These are phyloP conservation scores for Lethocerus indicus DNA, from an alignment of 1,140 invertebrate species.

Conservation along the genomic window DNA sequence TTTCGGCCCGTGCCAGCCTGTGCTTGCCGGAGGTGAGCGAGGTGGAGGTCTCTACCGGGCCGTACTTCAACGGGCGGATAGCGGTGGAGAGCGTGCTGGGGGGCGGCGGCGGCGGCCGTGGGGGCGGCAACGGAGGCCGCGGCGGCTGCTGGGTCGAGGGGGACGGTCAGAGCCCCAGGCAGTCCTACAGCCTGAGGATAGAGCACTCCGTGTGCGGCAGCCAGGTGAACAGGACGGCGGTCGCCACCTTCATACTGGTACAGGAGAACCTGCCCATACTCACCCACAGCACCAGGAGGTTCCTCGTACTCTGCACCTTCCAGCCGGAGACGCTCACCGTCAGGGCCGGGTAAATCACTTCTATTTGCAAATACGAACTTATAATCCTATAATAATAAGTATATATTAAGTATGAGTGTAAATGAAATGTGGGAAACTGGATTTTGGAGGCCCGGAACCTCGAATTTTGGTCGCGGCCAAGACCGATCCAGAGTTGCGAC, in stretches of 20 bases:
- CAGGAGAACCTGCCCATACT: conserved; percentile 64
- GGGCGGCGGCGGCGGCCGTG: no score
- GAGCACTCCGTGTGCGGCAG: conserved; percentile 59
- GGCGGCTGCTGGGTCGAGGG: conserved; percentile 24
- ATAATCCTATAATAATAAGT: no score
- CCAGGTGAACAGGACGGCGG: conserved; percentile 46
- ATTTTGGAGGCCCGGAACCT: no score
- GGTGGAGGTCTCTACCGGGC: conserved; percentile 61
- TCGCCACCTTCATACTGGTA: conserved; percentile 59
- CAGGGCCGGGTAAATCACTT: conserved; percentile 34
- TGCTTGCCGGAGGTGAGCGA: conserved; percentile 57
- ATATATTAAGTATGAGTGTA: no score
- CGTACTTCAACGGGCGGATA: conserved; percentile 55
- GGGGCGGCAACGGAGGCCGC: conserved; percentile 39
- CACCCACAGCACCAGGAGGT: conserved; percentile 60
- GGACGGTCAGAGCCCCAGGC: conserved; percentile 36
- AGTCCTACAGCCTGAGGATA: conserved; percentile 52
- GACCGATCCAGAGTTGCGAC: no score
- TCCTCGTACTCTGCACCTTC: conserved; percentile 59
- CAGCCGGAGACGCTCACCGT: conserved; percentile 62
- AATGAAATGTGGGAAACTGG: no score
- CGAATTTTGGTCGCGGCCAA: no score
- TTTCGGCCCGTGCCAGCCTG: conserved; percentile 56
- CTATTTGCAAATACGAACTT: no score
- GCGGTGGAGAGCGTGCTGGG: conserved; percentile 47